phyloP scores from a whole-genome alignment of 2,888 invertebrate genomes.

The Amphipyra berbera region DNA sequence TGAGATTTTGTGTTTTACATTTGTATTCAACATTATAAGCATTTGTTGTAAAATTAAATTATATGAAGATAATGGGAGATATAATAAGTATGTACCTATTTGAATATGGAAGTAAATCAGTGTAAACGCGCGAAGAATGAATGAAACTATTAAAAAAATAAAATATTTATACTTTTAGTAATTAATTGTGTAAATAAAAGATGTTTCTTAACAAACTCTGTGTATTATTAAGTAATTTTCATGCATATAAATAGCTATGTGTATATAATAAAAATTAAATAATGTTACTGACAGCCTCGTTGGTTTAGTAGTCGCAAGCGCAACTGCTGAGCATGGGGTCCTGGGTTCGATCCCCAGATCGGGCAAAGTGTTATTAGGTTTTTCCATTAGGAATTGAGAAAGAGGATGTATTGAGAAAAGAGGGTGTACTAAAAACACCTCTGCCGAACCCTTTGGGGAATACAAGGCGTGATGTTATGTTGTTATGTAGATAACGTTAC shows the following conservation, averaged over 20 bases:
- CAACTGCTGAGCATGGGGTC: too few relatives aligned
- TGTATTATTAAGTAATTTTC: slow-evolving; percentile 56
- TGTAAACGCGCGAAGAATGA: slow-evolving; percentile 47
- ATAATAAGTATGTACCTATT: slow-evolving; percentile 31
- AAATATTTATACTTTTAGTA: slow-evolving; percentile 80
- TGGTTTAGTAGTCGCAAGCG: too few relatives aligned
- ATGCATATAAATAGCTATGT: slow-evolving; percentile 12
- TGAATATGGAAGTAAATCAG: slow-evolving; percentile 42
- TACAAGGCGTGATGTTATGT: too few relatives aligned
- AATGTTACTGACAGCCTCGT: too few relatives aligned
- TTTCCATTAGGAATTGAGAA: too few relatives aligned
- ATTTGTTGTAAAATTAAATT: slow-evolving; percentile 29
- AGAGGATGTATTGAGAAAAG: too few relatives aligned
- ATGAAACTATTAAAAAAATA: slow-evolving; percentile 47
- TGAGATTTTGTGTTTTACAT: slow-evolving; percentile 29
- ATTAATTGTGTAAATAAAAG: slow-evolving; percentile 85
- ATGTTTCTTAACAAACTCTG: slow-evolving; percentile 64
- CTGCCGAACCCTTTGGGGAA: too few relatives aligned
- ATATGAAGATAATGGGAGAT: slow-evolving; percentile 4
- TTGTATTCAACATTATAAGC: slow-evolving; percentile 39
- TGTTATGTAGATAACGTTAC: too few relatives aligned
- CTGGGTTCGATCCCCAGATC: too few relatives aligned
- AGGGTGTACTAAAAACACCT: too few relatives aligned
- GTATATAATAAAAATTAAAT: background rate
- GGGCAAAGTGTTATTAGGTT: too few relatives aligned